These are phyloP conservation scores for Anoncus sp. DNA, from an alignment of 2,888 invertebrate genomes.

Conservation along the genomic window DNA sequence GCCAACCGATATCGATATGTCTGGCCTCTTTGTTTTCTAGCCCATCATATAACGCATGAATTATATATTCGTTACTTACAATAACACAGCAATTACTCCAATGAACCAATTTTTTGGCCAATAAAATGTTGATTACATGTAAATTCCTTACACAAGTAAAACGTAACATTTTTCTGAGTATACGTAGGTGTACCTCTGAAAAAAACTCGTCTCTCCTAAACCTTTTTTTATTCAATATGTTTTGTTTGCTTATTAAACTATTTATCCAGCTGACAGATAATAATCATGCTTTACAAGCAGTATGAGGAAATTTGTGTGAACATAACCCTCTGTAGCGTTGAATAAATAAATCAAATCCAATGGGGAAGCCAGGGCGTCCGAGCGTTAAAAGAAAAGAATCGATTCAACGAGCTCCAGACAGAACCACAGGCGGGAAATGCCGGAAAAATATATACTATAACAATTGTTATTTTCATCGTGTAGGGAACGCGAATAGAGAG, in stretches of 20 bases:
- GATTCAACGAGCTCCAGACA: slow-evolving; percentile 21
- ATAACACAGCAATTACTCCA: not conserved
- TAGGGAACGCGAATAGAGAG: not conserved
- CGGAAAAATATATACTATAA: slow-evolving; percentile 16
- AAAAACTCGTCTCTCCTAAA: too few species aligned
- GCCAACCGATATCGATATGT: slow-evolving; percentile 39
- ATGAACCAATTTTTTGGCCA: not conserved
- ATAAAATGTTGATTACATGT: too few species aligned
- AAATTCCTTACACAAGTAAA: too few species aligned
- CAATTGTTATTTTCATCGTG: slow-evolving; percentile 30
- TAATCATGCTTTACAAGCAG: too few species aligned
- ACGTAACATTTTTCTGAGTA: too few species aligned
- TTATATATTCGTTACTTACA: not conserved
- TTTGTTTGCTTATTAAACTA: too few species aligned
- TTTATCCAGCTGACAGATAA: too few species aligned
- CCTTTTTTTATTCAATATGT: too few species aligned
- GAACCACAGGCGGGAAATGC: not conserved
- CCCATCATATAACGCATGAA: not conserved
- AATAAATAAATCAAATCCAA: slow-evolving; percentile 20
- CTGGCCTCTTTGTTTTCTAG: slow-evolving; percentile 53
- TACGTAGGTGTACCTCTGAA: too few species aligned
- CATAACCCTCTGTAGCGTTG: not conserved
- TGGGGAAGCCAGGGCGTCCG: slow-evolving; percentile 18
- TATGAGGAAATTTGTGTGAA: too few species aligned
- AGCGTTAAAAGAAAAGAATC: slow-evolving; percentile 4